phyloP scores from a whole-genome alignment of 2,888 invertebrate species.

The Kryphioiulus occultus region DNA sequence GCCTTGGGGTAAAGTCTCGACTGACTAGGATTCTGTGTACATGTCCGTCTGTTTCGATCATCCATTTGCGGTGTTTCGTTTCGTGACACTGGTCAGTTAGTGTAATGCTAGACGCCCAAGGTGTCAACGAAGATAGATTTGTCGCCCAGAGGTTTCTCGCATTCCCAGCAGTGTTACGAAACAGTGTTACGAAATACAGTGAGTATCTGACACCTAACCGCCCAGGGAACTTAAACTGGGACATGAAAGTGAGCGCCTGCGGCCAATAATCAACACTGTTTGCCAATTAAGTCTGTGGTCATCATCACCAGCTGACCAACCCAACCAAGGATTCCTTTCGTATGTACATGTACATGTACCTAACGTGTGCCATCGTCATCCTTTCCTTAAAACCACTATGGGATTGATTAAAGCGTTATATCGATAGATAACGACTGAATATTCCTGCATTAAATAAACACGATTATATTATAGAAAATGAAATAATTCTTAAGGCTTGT shows the following conservation, averaged over 20 bases:
- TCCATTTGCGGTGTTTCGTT: neutral
- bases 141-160: neutral
- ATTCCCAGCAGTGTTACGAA: too few relatives aligned
- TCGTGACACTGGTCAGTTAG: neutral
- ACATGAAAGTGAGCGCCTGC: neutral
- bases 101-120: neutral
- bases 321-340: too few relatives aligned
- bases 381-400: too few relatives aligned
- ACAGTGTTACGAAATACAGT: too few relatives aligned
- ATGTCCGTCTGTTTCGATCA: neutral
- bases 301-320: too few relatives aligned
- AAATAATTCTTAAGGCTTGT: too few relatives aligned
- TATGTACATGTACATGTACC: too few relatives aligned
- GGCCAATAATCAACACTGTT: neutral
- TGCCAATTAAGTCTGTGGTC: neutral
- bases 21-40: neutral
- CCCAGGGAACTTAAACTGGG: neutral
- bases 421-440: too few relatives aligned
- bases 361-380: too few relatives aligned
- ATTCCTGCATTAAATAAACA: too few relatives aligned
- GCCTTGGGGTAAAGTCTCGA: neutral
- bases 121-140: neutral
- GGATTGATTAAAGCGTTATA: too few relatives aligned
- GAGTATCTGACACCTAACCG: neutral
- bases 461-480: too few relatives aligned